These are phyloP conservation scores for Oikopleura dioica DNA, from an alignment of 23 tunicate species.

Conservation along the genomic window DNA sequence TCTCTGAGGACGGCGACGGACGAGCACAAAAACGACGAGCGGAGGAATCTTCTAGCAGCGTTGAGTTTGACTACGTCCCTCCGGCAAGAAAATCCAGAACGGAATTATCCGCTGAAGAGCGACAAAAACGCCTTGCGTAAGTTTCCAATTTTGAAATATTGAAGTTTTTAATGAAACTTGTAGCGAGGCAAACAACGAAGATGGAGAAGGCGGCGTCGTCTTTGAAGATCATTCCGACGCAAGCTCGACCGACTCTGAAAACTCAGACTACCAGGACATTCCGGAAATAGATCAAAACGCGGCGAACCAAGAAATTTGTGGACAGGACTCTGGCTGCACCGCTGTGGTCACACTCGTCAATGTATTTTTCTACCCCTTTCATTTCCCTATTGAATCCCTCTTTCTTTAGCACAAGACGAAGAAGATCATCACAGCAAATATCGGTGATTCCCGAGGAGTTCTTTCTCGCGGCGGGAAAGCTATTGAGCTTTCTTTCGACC, in stretches of 20 bases:
- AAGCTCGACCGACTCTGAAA: background rate
- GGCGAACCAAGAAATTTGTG: background rate
- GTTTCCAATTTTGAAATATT: too few relatives aligned
- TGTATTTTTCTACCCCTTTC: background rate
- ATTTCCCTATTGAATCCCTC: background rate
- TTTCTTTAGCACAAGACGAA: background rate
- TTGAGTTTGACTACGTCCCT: too few relatives aligned
- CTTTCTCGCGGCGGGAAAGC: conserved; percentile 77
- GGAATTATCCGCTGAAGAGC: too few relatives aligned
- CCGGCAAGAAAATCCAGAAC: too few relatives aligned
- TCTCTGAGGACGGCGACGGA: too few relatives aligned
- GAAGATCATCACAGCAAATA: conserved; percentile 28
- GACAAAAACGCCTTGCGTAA: too few relatives aligned
- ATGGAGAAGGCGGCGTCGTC: background rate
- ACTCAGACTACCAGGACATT: too few relatives aligned
- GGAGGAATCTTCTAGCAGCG: too few relatives aligned
- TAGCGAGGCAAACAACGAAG: background rate
- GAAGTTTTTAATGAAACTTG: background rate
- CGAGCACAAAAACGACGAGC: too few relatives aligned
- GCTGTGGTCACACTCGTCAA: conserved; percentile 48
- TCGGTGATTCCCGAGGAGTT: conserved; percentile 85
- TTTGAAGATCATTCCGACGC: background rate
- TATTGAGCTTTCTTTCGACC: conserved; percentile 71
- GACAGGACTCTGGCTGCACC: conserved; percentile 31
- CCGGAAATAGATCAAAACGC: too few relatives aligned